phyloP scores from a whole-genome alignment of 2,797 vertebrate genomes.

The Scolopax rusticola region DNA sequence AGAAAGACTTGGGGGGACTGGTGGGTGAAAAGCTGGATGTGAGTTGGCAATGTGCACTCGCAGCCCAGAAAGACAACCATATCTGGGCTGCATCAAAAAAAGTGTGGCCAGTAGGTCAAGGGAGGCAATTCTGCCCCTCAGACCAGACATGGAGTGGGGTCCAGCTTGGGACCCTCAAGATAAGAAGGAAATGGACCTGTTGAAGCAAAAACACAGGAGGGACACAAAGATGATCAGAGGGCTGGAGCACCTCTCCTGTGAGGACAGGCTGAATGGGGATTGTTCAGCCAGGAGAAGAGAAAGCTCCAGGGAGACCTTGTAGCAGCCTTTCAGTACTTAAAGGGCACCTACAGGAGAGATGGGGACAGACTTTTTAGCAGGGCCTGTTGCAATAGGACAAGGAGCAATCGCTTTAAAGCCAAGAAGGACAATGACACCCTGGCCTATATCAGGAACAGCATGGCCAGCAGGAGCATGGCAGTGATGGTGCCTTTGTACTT shows the following conservation, averaged over 20 bases:
- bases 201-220: background rate
- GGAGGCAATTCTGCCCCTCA: background rate
- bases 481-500: no score
- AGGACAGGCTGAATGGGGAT: background rate
- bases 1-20: background rate
- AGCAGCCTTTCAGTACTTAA: background rate
- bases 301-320: background rate
- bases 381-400: background rate
- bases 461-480: no score
- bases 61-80: background rate
- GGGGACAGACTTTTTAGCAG: background rate
- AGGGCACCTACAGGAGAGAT: background rate
- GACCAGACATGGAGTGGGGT: background rate
- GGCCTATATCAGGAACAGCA: no score
- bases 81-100: background rate
- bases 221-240: background rate
- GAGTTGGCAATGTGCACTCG: background rate
- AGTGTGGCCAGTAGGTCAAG: background rate
- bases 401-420: background rate
- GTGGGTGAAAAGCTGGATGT: background rate
- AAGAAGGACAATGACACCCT: no score
- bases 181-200: background rate
- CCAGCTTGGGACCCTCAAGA: background rate
- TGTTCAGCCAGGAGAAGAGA: background rate
- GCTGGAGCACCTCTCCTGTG: background rate